phyloP scores from a whole-genome alignment of 2,797 vertebrate species.

The Macrochelys suwanniensis region DNA sequence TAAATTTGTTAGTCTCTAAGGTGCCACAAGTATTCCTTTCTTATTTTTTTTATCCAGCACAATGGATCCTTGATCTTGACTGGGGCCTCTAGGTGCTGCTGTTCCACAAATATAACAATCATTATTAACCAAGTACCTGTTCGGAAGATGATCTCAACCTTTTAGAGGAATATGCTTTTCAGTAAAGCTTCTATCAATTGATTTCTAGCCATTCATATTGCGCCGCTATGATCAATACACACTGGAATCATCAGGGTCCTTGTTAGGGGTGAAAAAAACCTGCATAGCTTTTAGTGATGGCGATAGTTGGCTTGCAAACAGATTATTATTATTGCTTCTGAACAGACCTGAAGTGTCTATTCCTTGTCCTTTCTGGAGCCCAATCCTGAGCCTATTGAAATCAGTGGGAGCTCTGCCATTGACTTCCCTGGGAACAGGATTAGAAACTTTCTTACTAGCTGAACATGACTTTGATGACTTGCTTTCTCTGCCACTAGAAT shows the following conservation, averaged over 20 bases:
- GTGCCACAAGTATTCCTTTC: too few relatives aligned
- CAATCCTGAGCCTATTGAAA: background rate
- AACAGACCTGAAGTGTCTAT: background rate
- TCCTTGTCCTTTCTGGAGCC: background rate
- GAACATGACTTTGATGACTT: background rate
- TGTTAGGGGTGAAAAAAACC: background rate
- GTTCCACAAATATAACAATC: rapidly evolving
- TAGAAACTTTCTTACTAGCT: rapidly evolving
- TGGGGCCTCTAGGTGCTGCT: background rate
- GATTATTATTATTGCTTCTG: background rate
- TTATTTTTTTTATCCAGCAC: too few relatives aligned
- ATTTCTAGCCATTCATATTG: background rate
- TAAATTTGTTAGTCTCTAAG: too few relatives aligned
- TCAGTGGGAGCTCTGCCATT: background rate
- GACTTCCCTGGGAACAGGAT: background rate
- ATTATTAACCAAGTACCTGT: rapidly evolving
- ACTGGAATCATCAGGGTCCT: background rate
- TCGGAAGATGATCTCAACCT: background rate
- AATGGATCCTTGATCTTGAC: background rate
- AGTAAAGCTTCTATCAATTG: background rate
- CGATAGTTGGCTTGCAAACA: background rate
- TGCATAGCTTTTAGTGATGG: background rate
- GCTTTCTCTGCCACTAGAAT: background rate
- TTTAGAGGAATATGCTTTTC: background rate
- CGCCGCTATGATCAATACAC: background rate